A percentile compares a stretch with the other conserved stretches of the same genome.
phyloP scores from a whole-genome alignment of 1,140 invertebrate species.

The Tetraneura akinire region DNA sequence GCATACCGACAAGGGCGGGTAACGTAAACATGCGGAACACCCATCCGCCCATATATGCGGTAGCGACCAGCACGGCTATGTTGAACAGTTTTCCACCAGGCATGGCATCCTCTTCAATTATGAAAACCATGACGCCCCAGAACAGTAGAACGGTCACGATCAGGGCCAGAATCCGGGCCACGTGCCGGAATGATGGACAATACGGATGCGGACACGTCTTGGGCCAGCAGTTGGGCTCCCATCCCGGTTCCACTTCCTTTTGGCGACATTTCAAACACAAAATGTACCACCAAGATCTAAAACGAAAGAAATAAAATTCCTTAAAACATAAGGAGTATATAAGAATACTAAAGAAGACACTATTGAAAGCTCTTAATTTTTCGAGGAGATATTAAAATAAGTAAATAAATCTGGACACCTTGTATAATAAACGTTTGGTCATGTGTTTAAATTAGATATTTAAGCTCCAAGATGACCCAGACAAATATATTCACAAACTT shows the following conservation, averaged over 20 bases:
- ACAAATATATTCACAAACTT: too few relatives aligned
- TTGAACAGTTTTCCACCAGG: slow-evolving; percentile 79
- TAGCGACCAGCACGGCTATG: slow-evolving; percentile 72
- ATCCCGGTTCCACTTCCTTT: slow-evolving; percentile 70
- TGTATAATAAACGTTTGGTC: too few relatives aligned
- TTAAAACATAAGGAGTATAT: too few relatives aligned
- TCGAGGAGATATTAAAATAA: too few relatives aligned
- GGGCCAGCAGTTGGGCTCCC: slow-evolving; percentile 76
- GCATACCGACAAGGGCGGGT: slow-evolving; percentile 85
- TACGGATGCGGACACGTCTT: slow-evolving; percentile 77
- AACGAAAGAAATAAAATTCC: slow-evolving; percentile 15
- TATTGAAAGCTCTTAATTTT: too few relatives aligned
- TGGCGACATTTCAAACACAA: slow-evolving; percentile 72
- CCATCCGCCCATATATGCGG: slow-evolving; percentile 80
- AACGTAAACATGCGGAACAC: slow-evolving; percentile 74
- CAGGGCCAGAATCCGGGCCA: slow-evolving; percentile 71
- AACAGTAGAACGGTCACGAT: slow-evolving; percentile 71
- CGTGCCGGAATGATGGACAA: slow-evolving; percentile 76
- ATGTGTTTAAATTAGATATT: too few relatives aligned
- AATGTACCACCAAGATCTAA: slow-evolving; percentile 73
- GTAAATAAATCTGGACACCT: too few relatives aligned
- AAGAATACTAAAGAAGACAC: too few relatives aligned
- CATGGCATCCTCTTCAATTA: slow-evolving; percentile 74
- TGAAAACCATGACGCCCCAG: slow-evolving; percentile 73
- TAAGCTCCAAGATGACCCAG: too few relatives aligned